phyloP scores from a whole-genome alignment of 92 coral and sea anemone genomes.

The Phenganax stokvisi region DNA sequence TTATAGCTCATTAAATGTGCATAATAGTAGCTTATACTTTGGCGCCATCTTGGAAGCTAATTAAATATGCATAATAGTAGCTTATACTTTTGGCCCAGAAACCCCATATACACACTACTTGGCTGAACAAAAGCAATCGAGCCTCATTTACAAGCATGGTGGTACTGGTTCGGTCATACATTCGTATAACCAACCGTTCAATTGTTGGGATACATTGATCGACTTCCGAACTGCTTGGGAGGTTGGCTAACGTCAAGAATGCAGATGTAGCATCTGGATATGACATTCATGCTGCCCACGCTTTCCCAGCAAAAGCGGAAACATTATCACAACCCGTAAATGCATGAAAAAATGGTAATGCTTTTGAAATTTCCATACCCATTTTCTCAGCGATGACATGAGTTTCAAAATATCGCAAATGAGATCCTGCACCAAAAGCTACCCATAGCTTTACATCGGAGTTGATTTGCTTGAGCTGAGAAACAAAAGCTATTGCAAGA shows the following conservation, averaged over 20 bases:
- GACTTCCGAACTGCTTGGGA: constrained; percentile 8
- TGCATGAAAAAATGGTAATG: constrained; percentile 56
- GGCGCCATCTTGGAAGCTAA: no score
- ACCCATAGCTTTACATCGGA: constrained; percentile 44
- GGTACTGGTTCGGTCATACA: constrained; percentile 47
- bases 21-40: no score
- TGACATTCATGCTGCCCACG: constrained; percentile 33
- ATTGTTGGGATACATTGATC: constrained; percentile 1
- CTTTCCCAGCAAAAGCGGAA: constrained; percentile 46
- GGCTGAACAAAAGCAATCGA: not conserved
- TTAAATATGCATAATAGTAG: no score
- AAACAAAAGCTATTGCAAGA: not conserved
- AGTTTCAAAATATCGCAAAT: constrained; percentile 38
- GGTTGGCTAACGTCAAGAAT: constrained; percentile 25
- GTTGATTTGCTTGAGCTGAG: not conserved
- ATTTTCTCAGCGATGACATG: constrained; percentile 46
- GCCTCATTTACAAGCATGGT: constrained; percentile 36
- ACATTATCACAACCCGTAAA: constrained; percentile 68
- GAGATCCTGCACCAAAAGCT: constrained; percentile 36
- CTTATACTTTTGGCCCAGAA: no score
- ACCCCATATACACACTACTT: no score
- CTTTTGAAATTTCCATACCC: constrained; percentile 31
- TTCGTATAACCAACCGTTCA: constrained; percentile 44
- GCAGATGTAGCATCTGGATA: constrained; percentile 45
- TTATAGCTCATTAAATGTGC: no score